Percentiles rank a stretch among this genome's conserved stretches.
Conservation (phyloP, 2,113 vertebrate species). For the Paradoxurus hermaphroditus region DNA sequence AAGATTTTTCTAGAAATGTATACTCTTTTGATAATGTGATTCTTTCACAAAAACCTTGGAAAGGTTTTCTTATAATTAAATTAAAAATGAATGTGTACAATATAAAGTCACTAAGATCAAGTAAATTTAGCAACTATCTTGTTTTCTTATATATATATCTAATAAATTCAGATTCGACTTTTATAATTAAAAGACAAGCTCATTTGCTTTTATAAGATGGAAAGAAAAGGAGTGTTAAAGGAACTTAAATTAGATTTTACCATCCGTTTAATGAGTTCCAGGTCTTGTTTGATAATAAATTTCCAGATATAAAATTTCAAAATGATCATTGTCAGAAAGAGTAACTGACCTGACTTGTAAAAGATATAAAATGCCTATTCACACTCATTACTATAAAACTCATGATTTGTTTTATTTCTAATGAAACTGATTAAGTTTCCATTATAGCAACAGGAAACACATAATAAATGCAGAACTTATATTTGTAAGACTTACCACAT, state of each 20-base stretch:
- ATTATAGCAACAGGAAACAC: constrained; percentile 8
- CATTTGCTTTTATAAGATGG: constrained; percentile 59
- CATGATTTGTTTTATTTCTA: constrained; percentile 60
- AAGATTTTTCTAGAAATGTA: constrained; percentile 38
- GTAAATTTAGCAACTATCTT: constrained; percentile 13
- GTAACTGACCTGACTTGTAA: constrained; percentile 43
- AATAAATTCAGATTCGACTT: constrained; percentile 49
- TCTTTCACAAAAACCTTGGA: constrained; percentile 13
- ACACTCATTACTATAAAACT: constrained; percentile 57
- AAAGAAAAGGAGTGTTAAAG: constrained; percentile 41
- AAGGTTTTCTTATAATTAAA: not conserved
- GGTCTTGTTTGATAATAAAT: not conserved
- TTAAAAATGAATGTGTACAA: not conserved
- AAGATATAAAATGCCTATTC: constrained; percentile 11
- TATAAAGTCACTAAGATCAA: not conserved
- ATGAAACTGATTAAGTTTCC: constrained; percentile 28
- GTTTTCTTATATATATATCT: not conserved
- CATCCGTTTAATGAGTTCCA: constrained; percentile 56
- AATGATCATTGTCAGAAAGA: constrained; percentile 53
- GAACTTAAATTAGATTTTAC: constrained; percentile 56
- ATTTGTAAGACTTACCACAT: constrained; percentile 22
- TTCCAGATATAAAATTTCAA: constrained; percentile 57
- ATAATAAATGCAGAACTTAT: constrained; percentile 35
- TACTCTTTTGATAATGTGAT: not conserved
- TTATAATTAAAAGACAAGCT: constrained; percentile 47